Evolutionary conservation across 2,113 vertebrate species (phyloP).

Genomic region (Macaca nemestrina): DNA sequence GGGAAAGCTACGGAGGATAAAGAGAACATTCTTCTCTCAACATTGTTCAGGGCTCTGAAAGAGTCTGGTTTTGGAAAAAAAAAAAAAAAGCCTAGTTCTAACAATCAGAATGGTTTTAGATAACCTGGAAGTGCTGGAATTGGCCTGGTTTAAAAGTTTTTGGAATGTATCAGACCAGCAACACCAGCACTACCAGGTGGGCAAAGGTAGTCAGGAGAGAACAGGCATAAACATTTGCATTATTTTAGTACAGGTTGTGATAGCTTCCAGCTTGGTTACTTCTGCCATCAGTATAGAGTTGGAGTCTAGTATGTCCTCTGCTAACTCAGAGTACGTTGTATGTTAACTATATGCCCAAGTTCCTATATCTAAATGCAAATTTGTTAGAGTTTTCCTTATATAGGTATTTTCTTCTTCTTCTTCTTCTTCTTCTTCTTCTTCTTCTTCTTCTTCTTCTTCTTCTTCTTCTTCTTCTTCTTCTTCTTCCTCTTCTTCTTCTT

Average conservation of each 20-base stretch:
- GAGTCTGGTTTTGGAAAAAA: not conserved
- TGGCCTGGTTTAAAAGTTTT: not conserved
- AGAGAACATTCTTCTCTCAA: not conserved
- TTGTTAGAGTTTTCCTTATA: not conserved
- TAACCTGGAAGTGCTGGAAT: not conserved
- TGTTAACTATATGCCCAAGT: not conserved
- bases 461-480: too few relatives aligned
- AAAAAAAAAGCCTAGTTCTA: not conserved
- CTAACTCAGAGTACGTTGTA: not conserved
- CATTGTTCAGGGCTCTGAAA: not conserved
- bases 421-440: too few relatives aligned
- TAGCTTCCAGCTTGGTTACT: not conserved
- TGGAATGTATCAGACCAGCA: not conserved
- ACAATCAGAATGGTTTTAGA: not conserved
- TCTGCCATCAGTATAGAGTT: not conserved
- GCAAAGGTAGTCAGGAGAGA: not conserved
- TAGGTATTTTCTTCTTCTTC: not conserved
- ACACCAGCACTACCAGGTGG: not conserved
- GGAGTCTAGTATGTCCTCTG: not conserved
- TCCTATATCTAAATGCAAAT: not conserved
- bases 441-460: too few relatives aligned
- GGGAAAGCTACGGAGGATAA: not conserved
- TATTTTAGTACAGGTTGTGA: not conserved
- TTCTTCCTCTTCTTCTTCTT: fast-evolving
- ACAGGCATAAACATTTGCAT: not conserved